Evolutionary conservation across 30 jellyfish, hydroid and myxozoan species (phyloP).

Genomic region (Turritopsis dohrnii): DNA sequence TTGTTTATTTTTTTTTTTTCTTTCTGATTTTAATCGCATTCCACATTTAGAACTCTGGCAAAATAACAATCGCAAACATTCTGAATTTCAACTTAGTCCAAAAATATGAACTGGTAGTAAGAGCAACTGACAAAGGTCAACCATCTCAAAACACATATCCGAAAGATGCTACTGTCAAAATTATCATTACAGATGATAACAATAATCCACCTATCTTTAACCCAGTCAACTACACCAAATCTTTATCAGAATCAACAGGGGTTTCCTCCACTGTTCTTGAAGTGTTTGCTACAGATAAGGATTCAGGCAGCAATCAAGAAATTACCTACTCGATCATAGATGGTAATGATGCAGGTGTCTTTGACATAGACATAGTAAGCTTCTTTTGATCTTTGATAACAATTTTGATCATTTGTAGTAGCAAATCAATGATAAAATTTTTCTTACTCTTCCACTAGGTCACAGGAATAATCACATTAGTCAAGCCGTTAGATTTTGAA

Average conservation of each 20-base stretch:
- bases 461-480: conserved; percentile 40
- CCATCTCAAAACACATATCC: conserved; percentile 9
- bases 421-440: background rate
- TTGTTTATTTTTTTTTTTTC: too few species aligned
- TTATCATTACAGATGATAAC: conserved; percentile 15
- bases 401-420: too few species aligned
- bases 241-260: conserved; percentile 14
- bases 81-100: conserved; percentile 2
- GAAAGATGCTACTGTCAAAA: conserved; percentile 2
- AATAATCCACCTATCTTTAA: conserved; percentile 15
- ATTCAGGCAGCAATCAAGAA: conserved; percentile 3
- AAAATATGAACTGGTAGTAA: conserved; percentile 6
- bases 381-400: background rate
- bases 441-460: background rate
- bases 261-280: background rate
- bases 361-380: conserved; percentile 4
- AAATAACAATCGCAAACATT: conserved; percentile 1
- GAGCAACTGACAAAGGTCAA: conserved; percentile 23
- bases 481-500: conserved; percentile 41
- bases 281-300: conserved; percentile 19
- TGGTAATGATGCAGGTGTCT: background rate
- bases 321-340: background rate
- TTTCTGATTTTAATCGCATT: background rate
- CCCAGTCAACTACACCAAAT: conserved; percentile 1
- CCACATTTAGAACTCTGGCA: background rate